Conservation (phyloP, 2,113 vertebrate genomes). For the Cettia cetti region DNA sequence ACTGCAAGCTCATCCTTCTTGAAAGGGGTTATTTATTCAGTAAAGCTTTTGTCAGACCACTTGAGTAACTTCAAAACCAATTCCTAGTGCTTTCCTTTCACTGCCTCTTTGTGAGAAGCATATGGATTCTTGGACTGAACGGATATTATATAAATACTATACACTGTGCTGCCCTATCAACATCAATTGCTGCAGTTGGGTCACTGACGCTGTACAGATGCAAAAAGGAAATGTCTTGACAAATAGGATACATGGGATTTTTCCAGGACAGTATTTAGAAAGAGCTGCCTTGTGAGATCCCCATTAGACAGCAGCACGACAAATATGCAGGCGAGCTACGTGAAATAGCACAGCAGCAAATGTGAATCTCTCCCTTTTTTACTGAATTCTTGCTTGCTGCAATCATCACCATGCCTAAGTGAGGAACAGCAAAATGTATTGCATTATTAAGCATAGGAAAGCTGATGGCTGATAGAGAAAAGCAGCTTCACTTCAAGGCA, state of each 20-base stretch:
- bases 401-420: background rate
- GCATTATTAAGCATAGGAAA: background rate
- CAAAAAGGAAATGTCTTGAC: slow-evolving; percentile 17
- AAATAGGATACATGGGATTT: background rate
- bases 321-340: background rate
- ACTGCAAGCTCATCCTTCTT: background rate
- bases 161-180: background rate
- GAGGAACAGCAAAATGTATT: background rate
- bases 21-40: background rate
- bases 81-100: background rate
- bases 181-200: background rate
- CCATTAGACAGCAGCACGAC: background rate
- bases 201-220: background rate
- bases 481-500: background rate
- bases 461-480: slow-evolving; percentile 1
- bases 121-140: background rate
- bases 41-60: slow-evolving; percentile 2
- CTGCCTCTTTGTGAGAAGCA: background rate
- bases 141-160: background rate
- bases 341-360: background rate
- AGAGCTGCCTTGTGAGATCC: slow-evolving; percentile 14
- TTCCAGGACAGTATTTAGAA: background rate
- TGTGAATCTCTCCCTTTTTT: background rate
- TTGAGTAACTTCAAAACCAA: slow-evolving; percentile 26
- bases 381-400: background rate